phyloP scores from a whole-genome alignment of 2,113 vertebrate species.

The Phaethon lepturus region DNA sequence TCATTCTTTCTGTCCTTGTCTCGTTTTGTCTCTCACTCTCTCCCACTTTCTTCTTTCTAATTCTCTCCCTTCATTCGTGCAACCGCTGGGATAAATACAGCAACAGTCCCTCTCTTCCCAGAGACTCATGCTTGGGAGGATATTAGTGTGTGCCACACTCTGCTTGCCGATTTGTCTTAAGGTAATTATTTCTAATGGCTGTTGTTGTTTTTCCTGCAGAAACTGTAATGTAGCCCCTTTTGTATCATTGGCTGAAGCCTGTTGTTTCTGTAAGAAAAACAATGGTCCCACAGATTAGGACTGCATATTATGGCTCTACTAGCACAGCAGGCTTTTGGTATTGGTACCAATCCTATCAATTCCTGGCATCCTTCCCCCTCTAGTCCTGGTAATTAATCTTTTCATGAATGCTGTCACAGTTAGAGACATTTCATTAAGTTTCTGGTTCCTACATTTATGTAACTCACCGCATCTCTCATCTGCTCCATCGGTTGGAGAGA shows the following conservation, averaged over 20 bases:
- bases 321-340: slow-evolving; percentile 78
- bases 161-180: slow-evolving; percentile 51
- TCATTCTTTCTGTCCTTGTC: neutral
- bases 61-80: neutral
- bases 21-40: neutral
- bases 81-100: slow-evolving; percentile 37
- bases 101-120: slow-evolving; percentile 24
- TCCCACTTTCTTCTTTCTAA: neutral
- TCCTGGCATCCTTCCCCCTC: slow-evolving; percentile 81
- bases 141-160: slow-evolving; percentile 52
- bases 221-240: slow-evolving; percentile 76
- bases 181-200: slow-evolving; percentile 76
- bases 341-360: slow-evolving; percentile 83
- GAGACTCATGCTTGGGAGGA: slow-evolving; percentile 43
- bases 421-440: slow-evolving; percentile 80
- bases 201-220: slow-evolving; percentile 72
- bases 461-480: slow-evolving; percentile 35
- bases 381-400: slow-evolving; percentile 88
- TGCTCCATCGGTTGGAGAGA: slow-evolving; percentile 16
- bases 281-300: slow-evolving; percentile 80
- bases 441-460: slow-evolving; percentile 54
- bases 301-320: slow-evolving; percentile 78
- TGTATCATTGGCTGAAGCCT: slow-evolving; percentile 75
- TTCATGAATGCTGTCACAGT: slow-evolving; percentile 82
- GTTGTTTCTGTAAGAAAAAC: slow-evolving; percentile 81